Conservation (phyloP, 2,113 vertebrate species). For the Coreoperca whiteheadi region DNA sequence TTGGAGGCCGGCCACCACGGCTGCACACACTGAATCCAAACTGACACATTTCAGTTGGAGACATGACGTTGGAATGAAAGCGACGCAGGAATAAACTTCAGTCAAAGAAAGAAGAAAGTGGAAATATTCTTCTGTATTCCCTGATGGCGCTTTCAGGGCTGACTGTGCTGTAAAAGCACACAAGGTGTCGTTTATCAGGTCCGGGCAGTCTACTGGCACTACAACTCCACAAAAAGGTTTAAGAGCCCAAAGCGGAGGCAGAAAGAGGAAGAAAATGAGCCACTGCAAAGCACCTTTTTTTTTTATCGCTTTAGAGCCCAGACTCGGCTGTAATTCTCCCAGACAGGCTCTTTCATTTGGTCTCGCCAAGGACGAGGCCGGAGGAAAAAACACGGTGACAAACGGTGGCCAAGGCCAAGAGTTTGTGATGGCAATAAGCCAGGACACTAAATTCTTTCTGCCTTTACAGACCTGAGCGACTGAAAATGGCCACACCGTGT, state of each 20-base stretch:
- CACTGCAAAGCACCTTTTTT: neutral
- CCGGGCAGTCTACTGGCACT: conserved; percentile 23
- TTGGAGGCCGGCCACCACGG: conserved; percentile 13
- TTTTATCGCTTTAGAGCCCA: conserved; percentile 18
- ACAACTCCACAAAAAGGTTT: conserved; percentile 34
- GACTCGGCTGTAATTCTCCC: conserved; percentile 36
- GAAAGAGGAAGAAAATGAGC: conserved; percentile 31
- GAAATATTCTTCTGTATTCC: neutral
- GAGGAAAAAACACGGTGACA: conserved; percentile 31
- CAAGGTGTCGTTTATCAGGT: conserved; percentile 32
- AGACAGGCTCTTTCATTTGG: conserved; percentile 36
- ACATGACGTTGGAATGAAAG: neutral
- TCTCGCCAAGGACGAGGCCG: conserved; percentile 2
- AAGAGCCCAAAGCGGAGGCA: conserved; percentile 23
- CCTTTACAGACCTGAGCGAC: neutral
- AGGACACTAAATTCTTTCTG: neutral
- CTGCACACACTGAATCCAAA: neutral
- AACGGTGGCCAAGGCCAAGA: conserved; percentile 2
- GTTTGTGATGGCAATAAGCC: conserved; percentile 18
- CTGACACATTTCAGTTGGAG: neutral
- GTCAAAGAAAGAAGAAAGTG: neutral
- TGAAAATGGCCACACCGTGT: neutral
- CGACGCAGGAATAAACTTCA: neutral
- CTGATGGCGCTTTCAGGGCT: neutral
- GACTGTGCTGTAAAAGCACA: neutral